These are phyloP conservation scores for Condylura cristata DNA, from an alignment of 2,113 vertebrate species.

Conservation along the genomic window DNA sequence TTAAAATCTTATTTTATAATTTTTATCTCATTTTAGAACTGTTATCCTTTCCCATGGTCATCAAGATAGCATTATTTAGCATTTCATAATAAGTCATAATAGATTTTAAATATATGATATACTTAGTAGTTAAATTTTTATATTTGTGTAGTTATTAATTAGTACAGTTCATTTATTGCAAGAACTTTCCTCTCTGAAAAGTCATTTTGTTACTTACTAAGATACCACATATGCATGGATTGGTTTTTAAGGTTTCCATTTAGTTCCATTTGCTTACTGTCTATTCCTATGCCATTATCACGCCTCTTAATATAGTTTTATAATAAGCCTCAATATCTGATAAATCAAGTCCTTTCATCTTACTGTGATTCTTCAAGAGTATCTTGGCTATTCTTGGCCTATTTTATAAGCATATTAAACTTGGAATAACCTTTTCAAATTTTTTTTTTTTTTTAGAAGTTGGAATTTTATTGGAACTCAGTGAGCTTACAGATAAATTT, in stretches of 20 bases:
- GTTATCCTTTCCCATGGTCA: background rate
- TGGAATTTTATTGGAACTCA: background rate
- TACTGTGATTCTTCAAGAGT: background rate
- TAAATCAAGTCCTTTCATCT: background rate
- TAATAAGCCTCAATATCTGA: background rate
- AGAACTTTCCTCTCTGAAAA: background rate
- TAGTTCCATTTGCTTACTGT: background rate
- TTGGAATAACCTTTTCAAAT: background rate
- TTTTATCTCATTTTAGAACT: slow-evolving; percentile 15
- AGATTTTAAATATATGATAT: background rate
- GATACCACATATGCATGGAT: background rate
- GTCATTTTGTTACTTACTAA: background rate
- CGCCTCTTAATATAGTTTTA: background rate
- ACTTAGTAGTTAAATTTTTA: background rate
- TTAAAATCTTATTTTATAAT: background rate
- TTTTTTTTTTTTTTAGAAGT: background rate
- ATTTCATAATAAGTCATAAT: background rate
- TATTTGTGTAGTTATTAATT: background rate
- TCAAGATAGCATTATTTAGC: background rate
- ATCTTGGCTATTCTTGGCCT: background rate
- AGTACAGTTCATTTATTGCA: background rate
- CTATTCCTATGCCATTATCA: background rate
- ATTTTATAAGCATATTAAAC: background rate
- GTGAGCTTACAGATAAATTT: background rate
- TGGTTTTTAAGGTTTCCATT: background rate